Evolutionary conservation across 2,888 invertebrate genomes (phyloP).

Genomic region (Stomorhina lunata): DNA sequence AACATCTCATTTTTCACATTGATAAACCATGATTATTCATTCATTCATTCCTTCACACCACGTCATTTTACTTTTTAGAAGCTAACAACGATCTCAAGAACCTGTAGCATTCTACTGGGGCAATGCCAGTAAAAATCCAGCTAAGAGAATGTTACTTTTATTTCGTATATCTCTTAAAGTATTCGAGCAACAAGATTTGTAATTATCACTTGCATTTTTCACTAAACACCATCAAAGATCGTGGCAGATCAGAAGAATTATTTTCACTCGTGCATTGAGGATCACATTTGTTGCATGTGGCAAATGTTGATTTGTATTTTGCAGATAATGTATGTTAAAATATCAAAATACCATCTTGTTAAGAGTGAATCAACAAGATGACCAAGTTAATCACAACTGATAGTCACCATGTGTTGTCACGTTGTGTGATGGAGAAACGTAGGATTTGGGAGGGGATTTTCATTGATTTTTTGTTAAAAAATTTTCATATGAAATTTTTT

Average conservation of each 20-base stretch:
- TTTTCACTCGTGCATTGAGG: neutral
- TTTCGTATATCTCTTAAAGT: slow-evolving; percentile 45
- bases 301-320: slow-evolving; percentile 51
- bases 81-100: neutral
- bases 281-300: slow-evolving; percentile 3
- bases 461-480: too few species aligned
- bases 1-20: slow-evolving; percentile 75
- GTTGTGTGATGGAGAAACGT: slow-evolving; percentile 1
- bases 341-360: slow-evolving; percentile 62
- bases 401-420: slow-evolving; percentile 33
- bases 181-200: slow-evolving; percentile 67
- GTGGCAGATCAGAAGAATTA: slow-evolving; percentile 31
- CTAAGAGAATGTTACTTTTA: slow-evolving; percentile 21
- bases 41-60: slow-evolving; percentile 24
- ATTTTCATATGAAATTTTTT: too few species aligned
- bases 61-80: neutral
- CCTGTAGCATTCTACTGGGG: slow-evolving; percentile 13
- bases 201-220: slow-evolving; percentile 67
- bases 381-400: slow-evolving; percentile 56
- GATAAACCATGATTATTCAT: slow-evolving; percentile 60
- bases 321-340: slow-evolving; percentile 46
- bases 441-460: neutral
- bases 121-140: neutral
- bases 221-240: slow-evolving; percentile 62
- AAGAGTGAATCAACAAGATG: slow-evolving; percentile 54